Conservation (phyloP, 2,888 invertebrate genomes). For the Patella pellucida region DNA sequence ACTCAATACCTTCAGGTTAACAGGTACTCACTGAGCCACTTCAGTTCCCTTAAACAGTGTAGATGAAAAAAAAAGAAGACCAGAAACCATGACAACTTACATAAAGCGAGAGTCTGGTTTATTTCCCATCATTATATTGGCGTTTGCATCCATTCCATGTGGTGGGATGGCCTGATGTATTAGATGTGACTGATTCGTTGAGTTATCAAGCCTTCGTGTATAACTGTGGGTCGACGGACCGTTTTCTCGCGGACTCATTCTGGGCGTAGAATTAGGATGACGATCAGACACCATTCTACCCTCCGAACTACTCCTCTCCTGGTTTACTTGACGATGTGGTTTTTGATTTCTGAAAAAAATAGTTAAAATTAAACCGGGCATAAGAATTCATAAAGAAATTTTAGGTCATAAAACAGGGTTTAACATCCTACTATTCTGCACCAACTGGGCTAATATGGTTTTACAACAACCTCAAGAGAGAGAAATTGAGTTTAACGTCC, state of each 20-base stretch:
- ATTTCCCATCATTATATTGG: slow-evolving; percentile 21
- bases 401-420: no score
- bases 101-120: not conserved
- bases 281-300: slow-evolving; percentile 27
- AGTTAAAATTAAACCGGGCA: not conserved
- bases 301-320: slow-evolving; percentile 40
- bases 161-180: slow-evolving; percentile 25
- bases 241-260: slow-evolving; percentile 52
- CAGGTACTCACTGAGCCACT: no score
- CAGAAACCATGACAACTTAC: no score
- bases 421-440: no score
- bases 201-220: slow-evolving; percentile 28
- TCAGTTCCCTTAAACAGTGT: no score
- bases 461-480: no score
- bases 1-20: no score
- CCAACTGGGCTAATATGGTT: no score
- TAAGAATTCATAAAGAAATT: no score
- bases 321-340: slow-evolving; percentile 40
- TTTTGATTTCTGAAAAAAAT: slow-evolving; percentile 29
- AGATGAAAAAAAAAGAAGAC: no score
- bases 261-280: slow-evolving; percentile 34
- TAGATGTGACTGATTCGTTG: slow-evolving; percentile 34
- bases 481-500: no score
- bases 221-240: slow-evolving; percentile 37
- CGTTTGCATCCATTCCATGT: slow-evolving; percentile 23